Evolutionary conservation across 2,113 vertebrate genomes (phyloP), one percentile per base, ranked within the genome.

Genomic region (Cynoglossus semilaevis): DNA sequence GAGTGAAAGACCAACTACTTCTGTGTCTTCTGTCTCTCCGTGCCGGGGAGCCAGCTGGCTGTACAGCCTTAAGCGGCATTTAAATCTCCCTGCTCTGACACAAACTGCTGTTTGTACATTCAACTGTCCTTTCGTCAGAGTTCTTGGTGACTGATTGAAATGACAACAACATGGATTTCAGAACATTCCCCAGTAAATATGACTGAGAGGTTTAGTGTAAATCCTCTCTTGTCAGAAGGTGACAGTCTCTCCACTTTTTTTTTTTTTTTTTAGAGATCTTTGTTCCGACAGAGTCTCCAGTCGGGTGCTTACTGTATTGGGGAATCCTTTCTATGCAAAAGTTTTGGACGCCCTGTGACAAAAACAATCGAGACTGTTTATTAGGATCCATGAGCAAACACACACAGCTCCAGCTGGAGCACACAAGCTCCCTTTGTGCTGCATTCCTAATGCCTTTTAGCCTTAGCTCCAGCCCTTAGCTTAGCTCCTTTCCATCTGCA

Each of bases 351-450:
- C 70, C 46, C 63, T 29, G 18, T 83, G 76, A 81, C 78, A 79
- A 81, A 84, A 86, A 84, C 83, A 82, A 68, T 56, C 51, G 51
- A 67, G 51, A 36, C 53, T 0, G 10, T 76, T 79, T 72, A 72
- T 76, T 83, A 74, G 81, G 61, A 67, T 54, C 58, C 59, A 51
- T 67, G 67, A 67, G 56, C 1, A 71, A 15, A 55, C 54, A 62
- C 46, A 70, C 70, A 69, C 51, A 67, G 68, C 70, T 72, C 77
- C 84, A 87, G 87, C 87, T 89, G 81, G 82, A 84, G 76, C 84
- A 86, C 79, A 89, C 83, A 88, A 82, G 74, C 85, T 82, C 79
- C 73, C 88, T 89, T 89, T 91, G 90, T 91, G 88, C 83, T 67
- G 82, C 77, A 77, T 85, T 90, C 83, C 79, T 67, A 74, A 82